Evolutionary conservation across 2,888 invertebrate species (phyloP).

Genomic region (Trachelus iudaicus): DNA sequence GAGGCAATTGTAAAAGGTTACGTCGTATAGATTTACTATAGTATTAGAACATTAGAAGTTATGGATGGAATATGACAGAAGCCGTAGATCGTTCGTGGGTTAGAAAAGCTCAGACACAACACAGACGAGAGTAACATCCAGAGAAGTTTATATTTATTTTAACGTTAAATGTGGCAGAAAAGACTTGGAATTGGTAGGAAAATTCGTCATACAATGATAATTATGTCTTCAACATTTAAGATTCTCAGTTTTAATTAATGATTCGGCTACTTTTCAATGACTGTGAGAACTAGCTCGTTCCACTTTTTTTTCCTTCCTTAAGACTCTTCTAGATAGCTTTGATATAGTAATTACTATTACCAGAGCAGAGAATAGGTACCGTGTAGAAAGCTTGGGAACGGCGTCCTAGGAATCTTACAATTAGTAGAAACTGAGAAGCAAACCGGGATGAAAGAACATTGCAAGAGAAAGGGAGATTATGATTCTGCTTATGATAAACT

Average conservation of each 20-base stretch:
- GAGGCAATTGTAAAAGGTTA: background rate
- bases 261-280: background rate
- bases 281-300: background rate
- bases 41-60: background rate
- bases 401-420: conserved; percentile 21
- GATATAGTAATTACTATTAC: background rate
- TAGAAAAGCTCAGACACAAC: conserved; percentile 41
- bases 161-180: background rate
- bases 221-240: background rate
- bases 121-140: conserved; percentile 31
- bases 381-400: conserved; percentile 50
- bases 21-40: background rate
- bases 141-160: conserved; percentile 11
- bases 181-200: background rate
- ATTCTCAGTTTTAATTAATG: background rate
- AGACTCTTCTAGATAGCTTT: background rate
- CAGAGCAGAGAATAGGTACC: background rate
- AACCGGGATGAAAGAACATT: background rate
- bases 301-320: background rate
- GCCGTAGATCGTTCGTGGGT: conserved; percentile 44
- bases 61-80: conserved; percentile 26
- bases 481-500: background rate
- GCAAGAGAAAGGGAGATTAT: background rate
- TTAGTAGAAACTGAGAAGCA: background rate
- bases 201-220: background rate